Conservation (phyloP, 2,888 invertebrate species). For the Sthenelais limicola region DNA sequence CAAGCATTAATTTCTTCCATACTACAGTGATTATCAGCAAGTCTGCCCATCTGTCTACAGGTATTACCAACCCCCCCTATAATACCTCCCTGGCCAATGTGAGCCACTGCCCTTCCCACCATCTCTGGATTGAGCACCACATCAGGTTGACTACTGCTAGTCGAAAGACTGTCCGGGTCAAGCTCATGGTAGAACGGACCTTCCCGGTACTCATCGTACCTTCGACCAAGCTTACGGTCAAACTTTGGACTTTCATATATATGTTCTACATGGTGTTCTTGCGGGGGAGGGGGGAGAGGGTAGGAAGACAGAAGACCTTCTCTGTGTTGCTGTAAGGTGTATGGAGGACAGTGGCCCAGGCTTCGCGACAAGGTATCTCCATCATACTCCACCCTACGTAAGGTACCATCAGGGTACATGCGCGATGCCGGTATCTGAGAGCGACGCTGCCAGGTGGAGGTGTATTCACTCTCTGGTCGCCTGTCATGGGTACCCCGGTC, state of each 20-base stretch:
- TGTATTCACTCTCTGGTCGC: slow-evolving; percentile 26
- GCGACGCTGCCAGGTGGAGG: slow-evolving; percentile 32
- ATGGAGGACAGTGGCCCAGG: slow-evolving; percentile 6
- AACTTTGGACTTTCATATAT: slow-evolving; percentile 48
- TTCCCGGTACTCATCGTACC: slow-evolving; percentile 31
- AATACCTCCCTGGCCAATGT: neutral
- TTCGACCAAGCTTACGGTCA: slow-evolving; percentile 18
- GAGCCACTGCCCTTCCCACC: neutral
- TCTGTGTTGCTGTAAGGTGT: slow-evolving; percentile 7
- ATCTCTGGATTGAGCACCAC: slow-evolving; percentile 29
- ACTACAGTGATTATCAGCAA: slow-evolving; percentile 7
- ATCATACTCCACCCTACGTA: slow-evolving; percentile 31
- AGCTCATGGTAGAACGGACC: slow-evolving; percentile 37
- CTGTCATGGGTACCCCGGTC: slow-evolving; percentile 5
- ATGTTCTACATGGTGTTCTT: slow-evolving; percentile 42
- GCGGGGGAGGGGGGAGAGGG: neutral
- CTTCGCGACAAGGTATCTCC: neutral
- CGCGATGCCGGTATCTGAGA: slow-evolving; percentile 15
- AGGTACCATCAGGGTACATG: slow-evolving; percentile 20
- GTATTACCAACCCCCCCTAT: slow-evolving; percentile 1
- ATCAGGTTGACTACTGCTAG: slow-evolving; percentile 10
- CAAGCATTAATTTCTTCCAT: neutral
- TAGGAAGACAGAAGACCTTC: neutral
- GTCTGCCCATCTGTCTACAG: neutral
- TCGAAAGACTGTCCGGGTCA: slow-evolving; percentile 28